Conservation (phyloP, 1,140 invertebrate species). For the Zeugodacus cucurbitae region DNA sequence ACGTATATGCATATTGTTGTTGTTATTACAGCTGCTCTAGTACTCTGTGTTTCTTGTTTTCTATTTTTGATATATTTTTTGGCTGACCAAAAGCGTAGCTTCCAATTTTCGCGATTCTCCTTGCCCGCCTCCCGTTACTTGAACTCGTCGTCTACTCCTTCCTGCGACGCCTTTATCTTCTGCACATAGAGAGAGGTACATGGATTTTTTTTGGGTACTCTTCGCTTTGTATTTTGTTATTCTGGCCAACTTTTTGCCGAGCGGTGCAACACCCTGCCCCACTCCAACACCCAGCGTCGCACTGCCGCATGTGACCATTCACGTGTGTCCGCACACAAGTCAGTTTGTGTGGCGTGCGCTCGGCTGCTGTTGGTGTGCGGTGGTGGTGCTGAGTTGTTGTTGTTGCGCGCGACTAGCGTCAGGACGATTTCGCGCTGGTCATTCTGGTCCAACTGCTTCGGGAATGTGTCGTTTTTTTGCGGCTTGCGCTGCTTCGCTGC, state of each 20-base stretch:
- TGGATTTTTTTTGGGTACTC: constrained; percentile 19
- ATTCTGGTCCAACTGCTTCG: constrained; percentile 36
- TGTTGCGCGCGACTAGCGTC: neutral
- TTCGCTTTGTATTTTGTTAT: neutral
- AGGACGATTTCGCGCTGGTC: constrained; percentile 19
- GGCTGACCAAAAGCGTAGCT: neutral
- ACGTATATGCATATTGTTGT: neutral
- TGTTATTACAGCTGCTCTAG: neutral
- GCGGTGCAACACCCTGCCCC: neutral
- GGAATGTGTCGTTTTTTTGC: neutral
- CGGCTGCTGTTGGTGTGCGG: neutral
- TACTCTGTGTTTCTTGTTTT: neutral
- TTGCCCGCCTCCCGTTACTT: neutral
- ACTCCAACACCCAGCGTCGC: neutral
- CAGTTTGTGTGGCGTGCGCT: neutral
- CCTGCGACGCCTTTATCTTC: constrained; percentile 3
- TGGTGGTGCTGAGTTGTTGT: neutral
- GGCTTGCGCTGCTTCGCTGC: neutral
- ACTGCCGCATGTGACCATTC: neutral
- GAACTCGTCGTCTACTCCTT: neutral
- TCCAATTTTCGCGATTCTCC: neutral
- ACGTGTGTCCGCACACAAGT: constrained; percentile 13
- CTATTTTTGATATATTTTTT: neutral
- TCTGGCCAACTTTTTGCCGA: constrained; percentile 25
- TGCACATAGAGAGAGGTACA: too few relatives aligned